A percentile compares a stretch with the other conserved stretches of the same genome.
Evolutionary conservation across 2,797 vertebrate genomes (phyloP).

Genomic region (Balearica regulorum): DNA sequence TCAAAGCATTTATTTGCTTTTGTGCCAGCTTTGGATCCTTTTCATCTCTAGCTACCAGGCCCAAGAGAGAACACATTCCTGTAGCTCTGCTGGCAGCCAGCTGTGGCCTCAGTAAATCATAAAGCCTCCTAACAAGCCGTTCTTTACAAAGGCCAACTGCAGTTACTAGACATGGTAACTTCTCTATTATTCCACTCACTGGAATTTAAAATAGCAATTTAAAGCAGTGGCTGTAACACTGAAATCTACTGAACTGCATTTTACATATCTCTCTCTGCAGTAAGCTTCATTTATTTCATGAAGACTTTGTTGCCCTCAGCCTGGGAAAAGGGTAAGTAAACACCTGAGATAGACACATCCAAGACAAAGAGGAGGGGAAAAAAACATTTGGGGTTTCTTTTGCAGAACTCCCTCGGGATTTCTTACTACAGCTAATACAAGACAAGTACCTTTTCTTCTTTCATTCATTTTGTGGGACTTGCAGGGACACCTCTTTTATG

Average conservation of each 20-base stretch:
- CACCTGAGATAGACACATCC: background rate
- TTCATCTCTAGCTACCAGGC: constrained; percentile 76
- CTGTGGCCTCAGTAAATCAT: constrained; percentile 78
- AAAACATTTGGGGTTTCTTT: background rate
- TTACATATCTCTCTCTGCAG: background rate
- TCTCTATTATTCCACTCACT: constrained; percentile 68
- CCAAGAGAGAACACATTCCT: constrained; percentile 76
- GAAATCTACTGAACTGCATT: constrained; percentile 6
- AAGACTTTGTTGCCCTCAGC: constrained; percentile 30
- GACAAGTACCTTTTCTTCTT: background rate
- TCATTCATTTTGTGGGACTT: background rate
- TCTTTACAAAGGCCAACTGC: constrained; percentile 73
- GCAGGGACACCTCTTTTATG: background rate
- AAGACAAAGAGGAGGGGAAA: background rate
- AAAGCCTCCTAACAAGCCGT: constrained; percentile 73
- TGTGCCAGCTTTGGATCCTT: constrained; percentile 77
- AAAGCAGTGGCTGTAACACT: constrained; percentile 47
- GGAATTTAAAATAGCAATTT: constrained; percentile 74
- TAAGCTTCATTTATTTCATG: constrained; percentile 12
- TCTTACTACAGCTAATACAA: background rate
- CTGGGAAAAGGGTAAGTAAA: constrained; percentile 2
- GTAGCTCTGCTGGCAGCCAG: constrained; percentile 76
- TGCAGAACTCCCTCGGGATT: background rate
- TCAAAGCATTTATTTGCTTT: constrained; percentile 79
- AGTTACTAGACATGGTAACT: constrained; percentile 71